Evolutionary conservation across 2,113 vertebrate genomes (phyloP).

Genomic region (Osmerus mordax): DNA sequence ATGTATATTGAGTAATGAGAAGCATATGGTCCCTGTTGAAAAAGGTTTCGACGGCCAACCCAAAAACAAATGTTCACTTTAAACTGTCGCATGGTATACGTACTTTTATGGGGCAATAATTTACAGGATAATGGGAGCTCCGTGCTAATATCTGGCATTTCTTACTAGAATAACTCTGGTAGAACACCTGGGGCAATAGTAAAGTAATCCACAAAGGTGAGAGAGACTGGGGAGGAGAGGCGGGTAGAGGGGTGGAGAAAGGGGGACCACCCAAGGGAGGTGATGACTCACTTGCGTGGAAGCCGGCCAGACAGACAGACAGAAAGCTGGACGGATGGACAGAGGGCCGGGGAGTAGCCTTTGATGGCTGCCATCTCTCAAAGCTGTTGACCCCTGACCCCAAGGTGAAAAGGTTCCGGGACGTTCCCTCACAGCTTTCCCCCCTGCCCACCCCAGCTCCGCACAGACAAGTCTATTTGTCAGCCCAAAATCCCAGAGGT

Average conservation of each 20-base stretch:
- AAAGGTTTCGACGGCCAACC: slow-evolving; percentile 26
- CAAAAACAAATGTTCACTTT: slow-evolving; percentile 58
- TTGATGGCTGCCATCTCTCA: slow-evolving; percentile 64
- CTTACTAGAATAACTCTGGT: slow-evolving; percentile 43
- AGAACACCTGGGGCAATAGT: slow-evolving; percentile 52
- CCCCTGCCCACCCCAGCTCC: slow-evolving; percentile 40
- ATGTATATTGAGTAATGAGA: slow-evolving; percentile 50
- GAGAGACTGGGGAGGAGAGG: background rate
- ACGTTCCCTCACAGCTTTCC: slow-evolving; percentile 25
- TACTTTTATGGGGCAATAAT: slow-evolving; percentile 61
- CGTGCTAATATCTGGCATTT: slow-evolving; percentile 61
- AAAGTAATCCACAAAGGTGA: slow-evolving; percentile 52
- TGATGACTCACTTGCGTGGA: slow-evolving; percentile 31
- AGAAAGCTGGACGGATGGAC: slow-evolving; percentile 17
- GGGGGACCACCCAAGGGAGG: slow-evolving; percentile 47
- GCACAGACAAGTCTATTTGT: slow-evolving; percentile 42
- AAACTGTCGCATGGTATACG: slow-evolving; percentile 52
- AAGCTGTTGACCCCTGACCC: slow-evolving; percentile 66
- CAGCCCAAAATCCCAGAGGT: slow-evolving; percentile 20
- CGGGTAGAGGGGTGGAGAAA: no score
- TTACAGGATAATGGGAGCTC: slow-evolving; percentile 56
- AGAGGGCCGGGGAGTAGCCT: slow-evolving; percentile 53
- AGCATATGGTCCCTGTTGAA: slow-evolving; percentile 49
- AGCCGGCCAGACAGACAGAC: background rate
- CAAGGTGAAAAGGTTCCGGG: slow-evolving; percentile 60